Percentiles rank a stretch among this genome's conserved stretches.
These are phyloP conservation scores for Chitala chitala DNA, from an alignment of 2,113 vertebrate species.

Conservation along the genomic window DNA sequence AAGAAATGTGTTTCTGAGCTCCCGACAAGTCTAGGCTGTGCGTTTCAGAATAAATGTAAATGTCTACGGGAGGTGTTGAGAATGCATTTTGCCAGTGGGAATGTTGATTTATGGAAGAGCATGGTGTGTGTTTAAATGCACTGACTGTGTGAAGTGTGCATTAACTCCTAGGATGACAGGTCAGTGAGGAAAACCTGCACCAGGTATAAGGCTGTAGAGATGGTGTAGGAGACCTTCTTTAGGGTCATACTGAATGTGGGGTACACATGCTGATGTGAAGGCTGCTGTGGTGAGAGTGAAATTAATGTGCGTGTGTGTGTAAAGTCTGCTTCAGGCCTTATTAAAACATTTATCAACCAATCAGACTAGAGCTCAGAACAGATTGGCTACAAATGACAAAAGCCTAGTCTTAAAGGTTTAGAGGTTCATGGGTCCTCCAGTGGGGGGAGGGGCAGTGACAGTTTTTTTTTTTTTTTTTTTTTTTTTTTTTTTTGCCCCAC, in stretches of 20 bases:
- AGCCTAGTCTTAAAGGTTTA: background rate
- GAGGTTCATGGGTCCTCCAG: too few species aligned
- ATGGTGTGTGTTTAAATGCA: conserved; percentile 50
- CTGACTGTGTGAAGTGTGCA: conserved; percentile 50
- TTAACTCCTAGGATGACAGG: conserved; percentile 55
- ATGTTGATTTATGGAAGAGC: conserved; percentile 37
- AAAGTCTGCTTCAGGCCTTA: background rate
- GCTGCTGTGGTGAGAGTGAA: too few species aligned
- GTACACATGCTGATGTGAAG: too few species aligned
- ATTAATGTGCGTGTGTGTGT: too few species aligned
- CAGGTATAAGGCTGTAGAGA: conserved; percentile 38
- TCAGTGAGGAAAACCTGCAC: conserved; percentile 24
- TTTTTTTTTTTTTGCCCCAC: too few species aligned
- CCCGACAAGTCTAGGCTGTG: background rate
- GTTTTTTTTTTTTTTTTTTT: too few species aligned
- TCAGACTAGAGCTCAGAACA: background rate
- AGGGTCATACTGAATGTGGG: background rate
- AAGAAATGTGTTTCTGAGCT: too few species aligned
- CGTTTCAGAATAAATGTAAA: background rate
- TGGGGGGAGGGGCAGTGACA: too few species aligned
- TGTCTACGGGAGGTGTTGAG: background rate
- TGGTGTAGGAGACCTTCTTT: conserved; percentile 18
- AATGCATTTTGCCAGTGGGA: background rate
- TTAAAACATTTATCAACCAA: background rate
- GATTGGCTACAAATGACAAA: background rate